Evolutionary conservation across 2,888 invertebrate genomes (phyloP), one percentile per base, ranked within the genome.

Genomic region (Limenitis camilla): DNA sequence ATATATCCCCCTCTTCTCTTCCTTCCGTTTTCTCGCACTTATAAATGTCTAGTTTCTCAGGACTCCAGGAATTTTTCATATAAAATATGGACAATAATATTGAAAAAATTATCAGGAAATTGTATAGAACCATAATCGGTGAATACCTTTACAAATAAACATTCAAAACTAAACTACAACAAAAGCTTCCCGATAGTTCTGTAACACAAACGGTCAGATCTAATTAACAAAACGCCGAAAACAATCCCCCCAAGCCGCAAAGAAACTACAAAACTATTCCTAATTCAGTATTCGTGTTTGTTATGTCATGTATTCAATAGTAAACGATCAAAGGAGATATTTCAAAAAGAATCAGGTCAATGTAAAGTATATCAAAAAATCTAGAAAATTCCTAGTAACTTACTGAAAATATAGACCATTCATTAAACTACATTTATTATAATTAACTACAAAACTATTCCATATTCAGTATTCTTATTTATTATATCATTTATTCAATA

Each of bases 221-320:
- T 43, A 38, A 49, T 43, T 49, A 49, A 49, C 38, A 36, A 49
- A 49, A 49, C 31, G 36, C 38, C 49, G 30, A 49, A 49, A 49
- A 49, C 49, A 49, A 43, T 49, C 42, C 43, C 43, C 44, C 10
- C 27, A 32, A 45, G 11, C 28, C 35, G 35, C 32, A 50, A 28
- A n/a, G 41, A 35, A 45, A 40, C 30, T 38, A 44, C 33, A 29
- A 42, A 54, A 45, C 27, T 28, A 50, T 46, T 33, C 27, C 42
- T 49, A 47, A 42, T 39, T 8, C 28, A 9, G 36, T 27, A 33
- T 27, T 28, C 44, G 11, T 27, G 27, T 27, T 32, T n/a, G 44
- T 10, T 40, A 10, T n/a, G n/a, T 28, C 33, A 44, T 44, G 28
- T 35, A 5, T n/a, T 27, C 9, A 27, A 32, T 2, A 10, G 28